Evolutionary conservation across 1,140 invertebrate genomes (phyloP).

Genomic region (Pseudachorutes palmiensis): DNA sequence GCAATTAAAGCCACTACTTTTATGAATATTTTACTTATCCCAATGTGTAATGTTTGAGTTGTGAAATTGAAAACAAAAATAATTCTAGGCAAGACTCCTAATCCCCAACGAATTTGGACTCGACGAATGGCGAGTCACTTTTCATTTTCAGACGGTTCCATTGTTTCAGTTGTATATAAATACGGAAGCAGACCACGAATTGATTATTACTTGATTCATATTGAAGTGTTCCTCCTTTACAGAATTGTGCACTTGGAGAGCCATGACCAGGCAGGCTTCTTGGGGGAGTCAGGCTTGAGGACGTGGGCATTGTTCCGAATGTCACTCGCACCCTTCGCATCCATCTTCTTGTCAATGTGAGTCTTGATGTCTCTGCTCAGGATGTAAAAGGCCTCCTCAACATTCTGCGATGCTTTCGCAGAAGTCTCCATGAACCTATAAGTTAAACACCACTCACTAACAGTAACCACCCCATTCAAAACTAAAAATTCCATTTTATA

Average conservation of each 20-base stretch:
- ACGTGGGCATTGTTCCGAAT: not conserved
- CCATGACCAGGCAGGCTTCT: slow-evolving; percentile 28
- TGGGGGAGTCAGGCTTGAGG: slow-evolving; percentile 11
- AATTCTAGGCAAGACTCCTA: not conserved
- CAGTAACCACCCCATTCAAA: too few species aligned
- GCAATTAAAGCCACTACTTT: not conserved
- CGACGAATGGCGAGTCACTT: not conserved
- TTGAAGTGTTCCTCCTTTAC: slow-evolving; percentile 12
- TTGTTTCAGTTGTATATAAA: not conserved
- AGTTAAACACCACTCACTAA: slow-evolving; percentile 1
- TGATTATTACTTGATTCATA: not conserved
- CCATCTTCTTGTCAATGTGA: slow-evolving; percentile 93
- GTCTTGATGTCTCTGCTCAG: slow-evolving; percentile 88
- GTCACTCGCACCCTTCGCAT: slow-evolving; percentile 23
- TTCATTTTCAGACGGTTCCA: too few species aligned
- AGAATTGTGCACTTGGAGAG: slow-evolving; percentile 29
- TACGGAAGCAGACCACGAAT: not conserved
- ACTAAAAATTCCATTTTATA: not conserved
- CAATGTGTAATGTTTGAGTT: not conserved
- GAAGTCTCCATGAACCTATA: slow-evolving; percentile 77
- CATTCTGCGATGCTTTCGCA: slow-evolving; percentile 82
- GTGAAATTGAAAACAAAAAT: not conserved
- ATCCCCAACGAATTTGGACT: not conserved
- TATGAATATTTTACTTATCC: not conserved
- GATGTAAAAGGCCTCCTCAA: slow-evolving; percentile 85